Base-by-base conservation (phyloP, 2,888 invertebrate species). In the Ferrisia virgata region DNA sequence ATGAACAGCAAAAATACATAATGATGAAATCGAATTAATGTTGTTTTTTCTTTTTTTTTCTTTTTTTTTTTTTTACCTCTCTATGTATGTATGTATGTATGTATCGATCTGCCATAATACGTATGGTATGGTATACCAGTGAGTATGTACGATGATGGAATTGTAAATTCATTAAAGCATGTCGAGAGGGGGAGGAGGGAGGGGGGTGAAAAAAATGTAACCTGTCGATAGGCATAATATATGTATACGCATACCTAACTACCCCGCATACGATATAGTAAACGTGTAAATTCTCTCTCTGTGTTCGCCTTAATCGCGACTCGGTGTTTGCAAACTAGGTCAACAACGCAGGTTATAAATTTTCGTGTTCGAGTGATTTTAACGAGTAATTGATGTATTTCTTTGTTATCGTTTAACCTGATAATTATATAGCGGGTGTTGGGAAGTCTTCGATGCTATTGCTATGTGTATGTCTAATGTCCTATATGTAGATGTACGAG, bases 11-110 rank as follows among this genome's bases (percentile, higher is more conserved):
- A 76, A 76, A 76, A 76, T 76, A 69, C 53, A 76, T 76, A 36
- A 76, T 76, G 72, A 76, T 31, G 72, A 76, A 76, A 76, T 76
- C 72, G 72, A 76, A 76, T 76, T 76, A 76, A 76, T 76, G 72
- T 25, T 25, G 5, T 72, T 36, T 9, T 64, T 76, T 53, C 22
- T 31, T 76, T 36, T 72, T 64, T 13, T 36, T n/a, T n/a, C n/a
- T n/a, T n/a, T n/a, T n/a, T n/a, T n/a, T n/a, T n/a, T n/a, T n/a
- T n/a, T n/a, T n/a, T n/a, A n/a, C n/a, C n/a, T n/a, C n/a, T n/a
- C n/a, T n/a, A n/a, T n/a, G n/a, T n/a, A n/a, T n/a, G n/a, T n/a
- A n/a, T n/a, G n/a, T n/a, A n/a, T n/a, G n/a, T n/a, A n/a, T n/a
- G n/a, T 9, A 76, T 76, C 31, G 72, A 76, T 76, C 36, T n/a